phyloP scores from a whole-genome alignment of 2,113 vertebrate species.

The Eudyptes chrysolophus region DNA sequence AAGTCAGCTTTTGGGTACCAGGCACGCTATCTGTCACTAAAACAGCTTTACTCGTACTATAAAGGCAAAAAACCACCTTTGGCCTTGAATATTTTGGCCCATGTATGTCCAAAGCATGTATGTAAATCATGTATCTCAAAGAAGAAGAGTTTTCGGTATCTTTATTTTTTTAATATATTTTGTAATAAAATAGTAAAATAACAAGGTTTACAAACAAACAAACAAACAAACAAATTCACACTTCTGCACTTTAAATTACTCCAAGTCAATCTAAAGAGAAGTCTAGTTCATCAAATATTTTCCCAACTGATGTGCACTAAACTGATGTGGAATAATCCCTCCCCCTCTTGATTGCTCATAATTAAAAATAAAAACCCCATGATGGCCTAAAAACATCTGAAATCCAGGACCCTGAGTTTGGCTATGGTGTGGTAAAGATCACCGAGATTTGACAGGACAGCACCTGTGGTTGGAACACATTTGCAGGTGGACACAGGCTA shows the following conservation, averaged over 20 bases:
- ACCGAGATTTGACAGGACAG: background rate
- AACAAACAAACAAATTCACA: background rate
- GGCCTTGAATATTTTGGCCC: background rate
- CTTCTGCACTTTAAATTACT: background rate
- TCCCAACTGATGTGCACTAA: background rate
- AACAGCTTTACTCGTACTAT: background rate
- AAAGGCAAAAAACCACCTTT: background rate
- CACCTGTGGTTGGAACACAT: background rate
- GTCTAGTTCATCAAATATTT: background rate
- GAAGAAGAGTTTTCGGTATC: background rate
- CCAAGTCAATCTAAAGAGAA: background rate
- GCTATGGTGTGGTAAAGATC: background rate
- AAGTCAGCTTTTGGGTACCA: background rate
- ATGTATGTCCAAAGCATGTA: background rate
- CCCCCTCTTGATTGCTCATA: background rate
- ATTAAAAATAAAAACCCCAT: background rate
- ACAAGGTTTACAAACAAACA: background rate
- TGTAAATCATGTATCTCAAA: background rate
- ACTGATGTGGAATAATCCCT: background rate
- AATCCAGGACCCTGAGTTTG: background rate
- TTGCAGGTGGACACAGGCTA: background rate
- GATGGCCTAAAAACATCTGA: background rate
- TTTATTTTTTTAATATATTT: background rate
- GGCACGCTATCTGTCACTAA: background rate
- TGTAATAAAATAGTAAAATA: background rate